A percentile compares a stretch with the other conserved stretches of the same genome.
phyloP scores from a whole-genome alignment of 1,140 invertebrate species.

The Drosophila malerkotliana region DNA sequence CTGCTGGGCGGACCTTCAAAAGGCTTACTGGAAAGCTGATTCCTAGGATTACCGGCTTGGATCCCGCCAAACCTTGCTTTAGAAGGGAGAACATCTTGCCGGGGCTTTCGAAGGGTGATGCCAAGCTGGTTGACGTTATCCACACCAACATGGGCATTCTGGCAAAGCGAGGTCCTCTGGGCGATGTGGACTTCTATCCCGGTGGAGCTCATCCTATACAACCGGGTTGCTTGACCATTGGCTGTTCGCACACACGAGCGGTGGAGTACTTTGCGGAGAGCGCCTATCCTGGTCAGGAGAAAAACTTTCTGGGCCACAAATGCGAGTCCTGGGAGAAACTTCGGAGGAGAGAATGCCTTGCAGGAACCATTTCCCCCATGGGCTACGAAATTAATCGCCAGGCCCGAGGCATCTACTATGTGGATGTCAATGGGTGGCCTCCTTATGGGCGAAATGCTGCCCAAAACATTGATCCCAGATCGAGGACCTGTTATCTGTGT shows the following conservation, averaged over 20 bases:
- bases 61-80: constrained; percentile 89
- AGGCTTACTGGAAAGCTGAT: constrained; percentile 72
- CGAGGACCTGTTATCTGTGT: constrained; percentile 14
- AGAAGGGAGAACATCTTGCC: constrained; percentile 79
- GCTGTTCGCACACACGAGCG: constrained; percentile 87
- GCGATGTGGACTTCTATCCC: constrained; percentile 91
- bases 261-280: constrained; percentile 87
- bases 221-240: constrained; percentile 85
- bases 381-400: constrained; percentile 56
- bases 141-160: constrained; percentile 90
- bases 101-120: constrained; percentile 85
- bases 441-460: constrained; percentile 59
- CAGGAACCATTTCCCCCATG: constrained; percentile 48
- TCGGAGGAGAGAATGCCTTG: constrained; percentile 35
- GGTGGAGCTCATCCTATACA: constrained; percentile 80
- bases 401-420: constrained; percentile 61
- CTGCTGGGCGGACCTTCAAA: constrained; percentile 84
- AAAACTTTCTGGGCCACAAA: constrained; percentile 59
- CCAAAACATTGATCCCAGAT: neutral
- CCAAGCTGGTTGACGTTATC: constrained; percentile 88
- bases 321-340: constrained; percentile 62
- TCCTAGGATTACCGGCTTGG: constrained; percentile 87
- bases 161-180: constrained; percentile 82
- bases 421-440: constrained; percentile 57
- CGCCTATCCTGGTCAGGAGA: constrained; percentile 82